A percentile compares a stretch with the other conserved stretches of the same genome.
Conservation (phyloP, 2,888 invertebrate genomes). For the Protonemura montana region DNA sequence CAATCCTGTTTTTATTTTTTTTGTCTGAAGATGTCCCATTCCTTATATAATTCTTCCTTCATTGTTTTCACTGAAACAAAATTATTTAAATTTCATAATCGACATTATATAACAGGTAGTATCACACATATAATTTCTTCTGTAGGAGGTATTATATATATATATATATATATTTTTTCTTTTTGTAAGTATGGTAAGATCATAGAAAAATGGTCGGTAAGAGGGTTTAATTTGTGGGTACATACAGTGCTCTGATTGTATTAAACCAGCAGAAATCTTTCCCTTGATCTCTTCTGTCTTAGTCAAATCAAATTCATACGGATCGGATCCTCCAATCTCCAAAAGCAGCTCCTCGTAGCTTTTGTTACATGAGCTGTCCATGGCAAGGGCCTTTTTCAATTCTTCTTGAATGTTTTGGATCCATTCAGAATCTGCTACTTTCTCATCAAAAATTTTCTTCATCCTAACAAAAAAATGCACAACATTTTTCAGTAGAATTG, state of each 20-base stretch:
- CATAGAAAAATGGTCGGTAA: too few relatives aligned
- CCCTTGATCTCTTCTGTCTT: background rate
- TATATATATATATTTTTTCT: too few relatives aligned
- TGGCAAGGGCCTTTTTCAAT: background rate
- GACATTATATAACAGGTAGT: too few relatives aligned
- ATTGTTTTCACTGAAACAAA: background rate
- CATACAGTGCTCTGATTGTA: background rate
- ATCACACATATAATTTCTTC: too few relatives aligned
- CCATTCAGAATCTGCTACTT: background rate
- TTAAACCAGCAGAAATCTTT: background rate
- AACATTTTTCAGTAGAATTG: too few relatives aligned
- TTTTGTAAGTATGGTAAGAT: too few relatives aligned
- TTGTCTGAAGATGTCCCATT: constrained; percentile 31
- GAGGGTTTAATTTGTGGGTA: too few relatives aligned
- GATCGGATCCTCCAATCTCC: background rate
- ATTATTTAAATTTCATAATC: background rate
- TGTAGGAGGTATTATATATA: too few relatives aligned
- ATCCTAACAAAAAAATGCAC: background rate
- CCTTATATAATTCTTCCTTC: constrained; percentile 38
- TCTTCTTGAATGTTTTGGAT: background rate
- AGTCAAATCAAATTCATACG: background rate
- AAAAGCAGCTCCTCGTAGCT: background rate
- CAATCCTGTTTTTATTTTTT: background rate
- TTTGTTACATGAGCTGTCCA: background rate
- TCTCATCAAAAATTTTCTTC: background rate